These are phyloP conservation scores for Phyllostomus discolor DNA, from an alignment of 2,113 vertebrate species.

Conservation along the genomic window DNA sequence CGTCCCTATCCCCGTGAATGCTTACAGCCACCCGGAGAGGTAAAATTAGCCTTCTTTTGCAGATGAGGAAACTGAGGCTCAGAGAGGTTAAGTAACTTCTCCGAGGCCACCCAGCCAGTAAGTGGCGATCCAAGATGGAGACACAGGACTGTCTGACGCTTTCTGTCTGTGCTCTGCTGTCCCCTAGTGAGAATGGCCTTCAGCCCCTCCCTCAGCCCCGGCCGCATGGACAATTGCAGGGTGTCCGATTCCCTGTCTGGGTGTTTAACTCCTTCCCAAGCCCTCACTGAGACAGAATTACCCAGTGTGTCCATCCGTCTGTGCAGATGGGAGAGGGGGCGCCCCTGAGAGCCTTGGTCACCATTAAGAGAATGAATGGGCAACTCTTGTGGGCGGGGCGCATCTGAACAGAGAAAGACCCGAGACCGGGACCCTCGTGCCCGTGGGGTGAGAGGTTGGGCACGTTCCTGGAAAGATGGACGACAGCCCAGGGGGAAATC, in stretches of 20 bases:
- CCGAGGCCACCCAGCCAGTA: neutral
- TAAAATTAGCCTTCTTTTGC: neutral
- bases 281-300: neutral
- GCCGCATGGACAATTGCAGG: rapidly evolving
- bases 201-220: neutral
- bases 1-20: neutral
- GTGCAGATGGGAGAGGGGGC: neutral
- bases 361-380: neutral
- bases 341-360: neutral
- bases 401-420: neutral
- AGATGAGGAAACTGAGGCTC: neutral
- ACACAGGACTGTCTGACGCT: neutral
- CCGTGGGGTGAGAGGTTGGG: neutral
- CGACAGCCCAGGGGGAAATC: neutral
- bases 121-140: neutral
- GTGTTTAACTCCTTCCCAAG: neutral
- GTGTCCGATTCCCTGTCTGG: neutral
- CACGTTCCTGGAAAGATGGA: neutral
- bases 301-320: neutral
- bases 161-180: neutral
- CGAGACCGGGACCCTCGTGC: rapidly evolving
- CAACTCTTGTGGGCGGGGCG: neutral
- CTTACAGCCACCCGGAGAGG: neutral
- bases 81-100: neutral
- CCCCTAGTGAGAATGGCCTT: rapidly evolving